phyloP scores from a whole-genome alignment of 2,888 invertebrate genomes.

The Brachylomia viminalis region DNA sequence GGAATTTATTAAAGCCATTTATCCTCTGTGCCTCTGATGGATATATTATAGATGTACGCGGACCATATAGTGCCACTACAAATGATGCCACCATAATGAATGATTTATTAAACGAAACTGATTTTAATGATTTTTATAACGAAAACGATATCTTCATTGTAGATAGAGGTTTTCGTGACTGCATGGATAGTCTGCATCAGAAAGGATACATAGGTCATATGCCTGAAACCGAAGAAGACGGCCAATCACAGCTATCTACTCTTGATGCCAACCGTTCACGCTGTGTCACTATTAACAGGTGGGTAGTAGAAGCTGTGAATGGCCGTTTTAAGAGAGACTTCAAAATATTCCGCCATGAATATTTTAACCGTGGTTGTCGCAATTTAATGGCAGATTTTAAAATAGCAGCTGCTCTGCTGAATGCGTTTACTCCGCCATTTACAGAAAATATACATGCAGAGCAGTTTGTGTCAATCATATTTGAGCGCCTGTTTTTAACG shows the following conservation, averaged over 20 bases:
- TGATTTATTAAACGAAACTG: conserved; percentile 15
- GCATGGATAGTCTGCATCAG: conserved; percentile 39
- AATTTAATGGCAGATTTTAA: conserved; percentile 52
- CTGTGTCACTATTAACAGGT: not conserved
- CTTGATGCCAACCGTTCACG: conserved; percentile 21
- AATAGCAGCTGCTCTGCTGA: conserved; percentile 52
- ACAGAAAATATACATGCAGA: conserved; percentile 36
- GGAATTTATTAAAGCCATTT: conserved; percentile 38
- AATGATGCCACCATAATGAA: conserved; percentile 46
- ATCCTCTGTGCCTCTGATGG: conserved; percentile 33
- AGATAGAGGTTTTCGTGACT: no score
- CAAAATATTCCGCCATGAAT: conserved; percentile 48
- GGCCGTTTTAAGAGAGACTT: conserved; percentile 47
- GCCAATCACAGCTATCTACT: no score
- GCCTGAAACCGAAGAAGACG: conserved; percentile 30
- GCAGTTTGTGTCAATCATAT: conserved; percentile 1
- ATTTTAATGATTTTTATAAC: conserved; percentile 20
- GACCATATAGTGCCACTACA: conserved; percentile 40
- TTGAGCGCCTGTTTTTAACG: conserved; percentile 5
- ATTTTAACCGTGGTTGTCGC: conserved; percentile 46
- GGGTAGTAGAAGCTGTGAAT: conserved; percentile 11
- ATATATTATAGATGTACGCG: conserved; percentile 45
- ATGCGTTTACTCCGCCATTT: conserved; percentile 44
- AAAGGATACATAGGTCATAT: conserved; percentile 40
- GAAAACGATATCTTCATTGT: conserved; percentile 24